phyloP scores from a whole-genome alignment of 1,140 invertebrate species.

The Branchinecta lynchi region DNA sequence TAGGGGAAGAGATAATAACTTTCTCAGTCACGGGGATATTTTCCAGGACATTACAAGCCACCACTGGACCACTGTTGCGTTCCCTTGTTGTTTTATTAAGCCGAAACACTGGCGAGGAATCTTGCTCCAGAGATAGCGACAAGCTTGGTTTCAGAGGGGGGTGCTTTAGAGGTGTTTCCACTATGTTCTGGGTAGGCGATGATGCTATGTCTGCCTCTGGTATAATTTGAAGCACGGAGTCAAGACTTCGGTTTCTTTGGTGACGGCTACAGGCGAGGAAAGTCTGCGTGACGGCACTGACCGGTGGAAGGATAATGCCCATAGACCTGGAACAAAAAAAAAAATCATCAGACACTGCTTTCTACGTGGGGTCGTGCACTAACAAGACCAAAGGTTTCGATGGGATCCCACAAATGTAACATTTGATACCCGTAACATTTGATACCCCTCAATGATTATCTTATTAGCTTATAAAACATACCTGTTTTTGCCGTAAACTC shows the following conservation, averaged over 20 bases:
- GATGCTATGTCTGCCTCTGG: conserved; percentile 20
- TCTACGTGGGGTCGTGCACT: conserved; percentile 11
- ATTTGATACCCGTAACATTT: conserved; percentile 18
- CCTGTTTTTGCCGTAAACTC: background rate
- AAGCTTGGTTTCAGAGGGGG: conserved; percentile 20
- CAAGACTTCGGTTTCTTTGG: conserved; percentile 69
- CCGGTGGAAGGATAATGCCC: conserved; percentile 55
- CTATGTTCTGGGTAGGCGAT: conserved; percentile 21
- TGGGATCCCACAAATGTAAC: conserved; percentile 16
- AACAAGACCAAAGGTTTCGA: conserved; percentile 21
- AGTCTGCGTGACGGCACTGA: conserved; percentile 39
- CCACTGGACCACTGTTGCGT: conserved; percentile 40
- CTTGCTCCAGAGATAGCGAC: conserved; percentile 16
- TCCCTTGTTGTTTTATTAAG: conserved; percentile 17
- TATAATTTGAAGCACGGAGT: conserved; percentile 44
- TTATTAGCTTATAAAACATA: background rate
- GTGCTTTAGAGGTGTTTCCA: conserved; percentile 21
- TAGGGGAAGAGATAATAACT: conserved; percentile 28
- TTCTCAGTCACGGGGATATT: conserved; percentile 56
- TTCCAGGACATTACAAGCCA: conserved; percentile 64
- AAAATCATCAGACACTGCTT: conserved; percentile 15
- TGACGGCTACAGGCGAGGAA: conserved; percentile 40
- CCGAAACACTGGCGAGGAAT: background rate
- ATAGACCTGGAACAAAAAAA: conserved; percentile 43
- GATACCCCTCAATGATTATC: background rate